A percentile compares a stretch with the other conserved stretches of the same genome.
These are phyloP conservation scores for Pogonomyrmex californicus DNA, from an alignment of 1,140 invertebrate genomes.

Conservation along the genomic window DNA sequence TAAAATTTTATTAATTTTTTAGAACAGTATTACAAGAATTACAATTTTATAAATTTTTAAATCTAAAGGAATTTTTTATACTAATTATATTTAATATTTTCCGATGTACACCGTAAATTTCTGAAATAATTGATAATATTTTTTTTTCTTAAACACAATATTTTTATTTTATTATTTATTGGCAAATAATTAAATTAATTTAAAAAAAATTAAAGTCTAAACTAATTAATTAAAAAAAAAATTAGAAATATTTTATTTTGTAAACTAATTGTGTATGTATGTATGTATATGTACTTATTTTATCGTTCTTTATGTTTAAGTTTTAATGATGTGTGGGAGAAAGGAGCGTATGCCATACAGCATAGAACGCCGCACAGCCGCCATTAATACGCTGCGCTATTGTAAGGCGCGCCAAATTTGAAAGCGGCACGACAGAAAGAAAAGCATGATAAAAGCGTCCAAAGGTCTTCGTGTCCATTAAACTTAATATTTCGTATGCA, in stretches of 20 bases:
- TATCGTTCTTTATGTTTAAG: neutral
- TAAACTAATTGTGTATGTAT: neutral
- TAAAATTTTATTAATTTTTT: neutral
- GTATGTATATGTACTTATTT: too few species aligned
- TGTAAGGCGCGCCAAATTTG: conserved; percentile 42
- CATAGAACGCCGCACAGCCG: conserved; percentile 80
- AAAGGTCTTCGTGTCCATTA: neutral
- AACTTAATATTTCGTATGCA: conserved; percentile 27
- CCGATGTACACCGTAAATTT: neutral
- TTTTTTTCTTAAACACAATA: neutral
- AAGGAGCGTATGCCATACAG: conserved; percentile 64
- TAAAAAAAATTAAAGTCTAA: neutral
- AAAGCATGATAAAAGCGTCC: neutral
- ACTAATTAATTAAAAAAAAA: neutral
- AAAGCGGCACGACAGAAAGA: conserved; percentile 20
- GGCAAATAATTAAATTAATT: neutral
- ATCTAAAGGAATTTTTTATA: neutral
- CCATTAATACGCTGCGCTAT: conserved; percentile 84
- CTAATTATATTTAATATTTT: neutral
- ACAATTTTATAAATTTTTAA: neutral
- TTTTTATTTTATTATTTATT: neutral
- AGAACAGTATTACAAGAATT: neutral
- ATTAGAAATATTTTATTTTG: neutral
- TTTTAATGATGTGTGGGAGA: neutral
- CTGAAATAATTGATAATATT: neutral